Percentiles rank a stretch among this genome's conserved stretches.
Evolutionary conservation across 2,888 invertebrate genomes (phyloP).

Genomic region (Brenthis daphne): DNA sequence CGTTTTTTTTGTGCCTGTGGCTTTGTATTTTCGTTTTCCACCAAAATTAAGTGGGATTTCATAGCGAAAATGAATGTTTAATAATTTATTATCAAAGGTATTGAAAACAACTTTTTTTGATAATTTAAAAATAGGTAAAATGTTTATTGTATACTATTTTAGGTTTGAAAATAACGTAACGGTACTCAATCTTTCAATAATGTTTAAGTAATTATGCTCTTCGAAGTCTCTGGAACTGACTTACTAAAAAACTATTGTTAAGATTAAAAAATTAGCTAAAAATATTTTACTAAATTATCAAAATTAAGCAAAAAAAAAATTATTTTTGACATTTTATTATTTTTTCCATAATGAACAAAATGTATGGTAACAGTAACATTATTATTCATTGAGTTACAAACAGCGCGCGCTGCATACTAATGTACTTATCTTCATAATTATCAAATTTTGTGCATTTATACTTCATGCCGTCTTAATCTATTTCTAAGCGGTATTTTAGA

Average conservation of each 20-base stretch:
- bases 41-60: no score
- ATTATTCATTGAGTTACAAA: conserved; percentile 26
- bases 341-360: neutral
- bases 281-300: neutral
- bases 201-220: no score
- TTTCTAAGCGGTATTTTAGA: conserved; percentile 7
- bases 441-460: conserved; percentile 19
- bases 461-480: neutral
- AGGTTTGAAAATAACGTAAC: no score
- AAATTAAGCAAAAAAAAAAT: neutral
- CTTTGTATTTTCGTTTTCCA: no score
- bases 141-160: no score
- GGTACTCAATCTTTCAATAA: no score
- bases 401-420: conserved; percentile 27
- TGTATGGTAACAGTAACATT: neutral
- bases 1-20: no score
- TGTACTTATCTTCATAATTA: conserved; percentile 27
- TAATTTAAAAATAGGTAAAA: no score
- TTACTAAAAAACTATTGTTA: neutral
- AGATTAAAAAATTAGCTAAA: neutral
- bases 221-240: neutral
- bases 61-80: no score
- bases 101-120: no score
- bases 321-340: neutral
- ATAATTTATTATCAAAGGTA: no score